These are phyloP conservation scores for Sarotherodon lohbergeri DNA, from an alignment of 2,113 vertebrate genomes.

Conservation along the genomic window DNA sequence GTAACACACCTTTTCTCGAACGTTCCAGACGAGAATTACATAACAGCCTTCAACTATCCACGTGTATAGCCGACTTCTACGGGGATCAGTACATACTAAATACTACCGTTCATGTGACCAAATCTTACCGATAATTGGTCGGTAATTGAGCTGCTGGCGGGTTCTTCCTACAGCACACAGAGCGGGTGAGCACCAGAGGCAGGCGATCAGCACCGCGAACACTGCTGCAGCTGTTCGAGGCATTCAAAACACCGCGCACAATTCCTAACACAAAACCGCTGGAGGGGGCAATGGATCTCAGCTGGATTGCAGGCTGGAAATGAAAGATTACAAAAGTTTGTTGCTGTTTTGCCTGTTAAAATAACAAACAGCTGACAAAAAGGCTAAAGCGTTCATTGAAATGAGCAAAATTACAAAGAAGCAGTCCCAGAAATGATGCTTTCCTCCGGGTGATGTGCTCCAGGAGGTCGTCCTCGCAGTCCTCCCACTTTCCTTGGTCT, in stretches of 20 bases:
- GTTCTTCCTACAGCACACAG: background rate
- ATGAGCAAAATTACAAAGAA: background rate
- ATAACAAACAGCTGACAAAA: background rate
- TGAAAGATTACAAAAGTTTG: background rate
- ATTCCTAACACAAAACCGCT: background rate
- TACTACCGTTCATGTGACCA: background rate
- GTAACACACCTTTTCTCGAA: constrained; percentile 15
- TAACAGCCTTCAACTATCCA: background rate
- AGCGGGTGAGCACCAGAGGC: constrained; percentile 6
- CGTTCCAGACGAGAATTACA: constrained; percentile 4
- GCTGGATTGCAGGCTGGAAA: background rate
- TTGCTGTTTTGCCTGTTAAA: background rate
- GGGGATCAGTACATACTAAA: background rate
- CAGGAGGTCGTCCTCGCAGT: background rate
- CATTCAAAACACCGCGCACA: constrained; percentile 41
- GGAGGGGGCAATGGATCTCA: background rate
- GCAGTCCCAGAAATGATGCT: background rate
- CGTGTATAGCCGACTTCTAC: background rate
- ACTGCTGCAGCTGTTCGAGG: constrained; percentile 33
- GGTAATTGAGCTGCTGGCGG: constrained; percentile 44
- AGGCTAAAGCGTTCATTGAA: background rate
- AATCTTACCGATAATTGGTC: constrained; percentile 71
- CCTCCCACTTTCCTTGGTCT: background rate
- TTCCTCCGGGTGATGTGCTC: background rate
- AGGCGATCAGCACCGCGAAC: constrained; percentile 48